These are phyloP conservation scores for Sanderia malayensis DNA, from an alignment of 30 jellyfish, hydroid and myxozoan species.

Conservation along the genomic window DNA sequence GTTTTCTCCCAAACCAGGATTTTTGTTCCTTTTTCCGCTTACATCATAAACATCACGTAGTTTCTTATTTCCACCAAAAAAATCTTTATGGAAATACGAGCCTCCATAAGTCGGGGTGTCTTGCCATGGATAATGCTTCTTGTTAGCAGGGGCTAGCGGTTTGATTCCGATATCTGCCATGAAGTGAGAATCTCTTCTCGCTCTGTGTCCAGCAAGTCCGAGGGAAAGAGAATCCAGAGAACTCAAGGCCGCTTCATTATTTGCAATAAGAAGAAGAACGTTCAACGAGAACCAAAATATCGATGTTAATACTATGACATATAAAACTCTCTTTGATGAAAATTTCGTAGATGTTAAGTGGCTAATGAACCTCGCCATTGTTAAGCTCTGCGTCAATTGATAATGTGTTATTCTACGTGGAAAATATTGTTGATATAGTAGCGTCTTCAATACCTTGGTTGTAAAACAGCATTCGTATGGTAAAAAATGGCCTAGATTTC, in stretches of 20 bases:
- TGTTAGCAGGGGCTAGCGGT: conserved; percentile 89
- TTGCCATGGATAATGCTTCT: conserved; percentile 90
- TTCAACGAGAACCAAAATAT: conserved; percentile 92
- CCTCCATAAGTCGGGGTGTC: conserved; percentile 31
- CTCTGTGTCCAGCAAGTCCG: conserved; percentile 57
- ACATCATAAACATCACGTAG: conserved; percentile 79
- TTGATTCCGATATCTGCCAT: conserved; percentile 73
- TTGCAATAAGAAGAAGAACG: conserved; percentile 75
- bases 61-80: conserved; percentile 15
- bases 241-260: conserved; percentile 78
- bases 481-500: too few relatives aligned
- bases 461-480: too few relatives aligned
- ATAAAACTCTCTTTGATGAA: conserved; percentile 51
- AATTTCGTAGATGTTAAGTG: conserved; percentile 22
- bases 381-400: too few relatives aligned
- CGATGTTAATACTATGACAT: conserved; percentile 82
- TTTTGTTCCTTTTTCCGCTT: conserved; percentile 56
- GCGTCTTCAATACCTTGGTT: too few relatives aligned
- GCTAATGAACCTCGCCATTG: neutral
- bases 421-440: too few relatives aligned
- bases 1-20: conserved; percentile 92
- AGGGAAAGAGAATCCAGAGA: conserved; percentile 72
- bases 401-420: neutral
- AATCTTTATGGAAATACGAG: conserved; percentile 18
- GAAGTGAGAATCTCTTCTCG: conserved; percentile 81